phyloP scores from a whole-genome alignment of 2,113 vertebrate genomes.

The Romanogobio albipinnatus region DNA sequence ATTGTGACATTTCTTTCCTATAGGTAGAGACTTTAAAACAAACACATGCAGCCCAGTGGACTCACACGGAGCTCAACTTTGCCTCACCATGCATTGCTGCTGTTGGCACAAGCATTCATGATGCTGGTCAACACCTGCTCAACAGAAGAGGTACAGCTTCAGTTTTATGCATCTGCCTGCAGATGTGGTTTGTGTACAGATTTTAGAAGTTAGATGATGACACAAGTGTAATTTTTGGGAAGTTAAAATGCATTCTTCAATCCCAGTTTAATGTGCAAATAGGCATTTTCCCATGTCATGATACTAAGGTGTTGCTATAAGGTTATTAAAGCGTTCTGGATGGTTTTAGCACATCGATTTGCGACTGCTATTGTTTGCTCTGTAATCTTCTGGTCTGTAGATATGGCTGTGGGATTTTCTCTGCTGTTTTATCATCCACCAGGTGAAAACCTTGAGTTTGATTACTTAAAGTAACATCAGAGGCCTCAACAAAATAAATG shows the following conservation, averaged over 20 bases:
- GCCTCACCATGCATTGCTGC: background rate
- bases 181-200: background rate
- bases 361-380: background rate
- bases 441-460: background rate
- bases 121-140: constrained; percentile 3
- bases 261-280: background rate
- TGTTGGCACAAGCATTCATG: background rate
- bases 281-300: background rate
- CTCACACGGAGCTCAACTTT: background rate
- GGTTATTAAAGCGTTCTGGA: background rate
- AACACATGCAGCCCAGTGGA: background rate
- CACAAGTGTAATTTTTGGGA: background rate
- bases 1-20: background rate
- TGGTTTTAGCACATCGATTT: background rate
- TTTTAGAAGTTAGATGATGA: background rate
- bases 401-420: background rate
- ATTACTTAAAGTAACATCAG: too few relatives aligned
- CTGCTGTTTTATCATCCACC: background rate
- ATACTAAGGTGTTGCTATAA: background rate
- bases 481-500: too few relatives aligned
- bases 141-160: background rate
- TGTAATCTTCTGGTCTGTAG: background rate
- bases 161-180: background rate
- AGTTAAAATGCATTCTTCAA: background rate
- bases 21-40: background rate